Percentiles rank a stretch among this genome's conserved stretches.
These are phyloP conservation scores for Shinisaurus crocodilurus DNA, from an alignment of 2,113 vertebrate genomes.

Conservation along the genomic window DNA sequence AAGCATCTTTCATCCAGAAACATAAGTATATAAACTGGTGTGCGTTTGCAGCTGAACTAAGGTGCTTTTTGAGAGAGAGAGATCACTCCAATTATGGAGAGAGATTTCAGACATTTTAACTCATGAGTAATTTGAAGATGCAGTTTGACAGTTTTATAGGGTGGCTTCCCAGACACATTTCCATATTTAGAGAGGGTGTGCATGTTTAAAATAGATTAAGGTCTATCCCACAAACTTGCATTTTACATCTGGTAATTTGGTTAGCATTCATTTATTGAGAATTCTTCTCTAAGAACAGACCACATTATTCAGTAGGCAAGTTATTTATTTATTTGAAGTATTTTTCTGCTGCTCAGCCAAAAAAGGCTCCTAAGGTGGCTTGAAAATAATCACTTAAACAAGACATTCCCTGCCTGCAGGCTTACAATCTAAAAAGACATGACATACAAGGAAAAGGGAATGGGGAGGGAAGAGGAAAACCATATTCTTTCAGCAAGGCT, in stretches of 20 bases:
- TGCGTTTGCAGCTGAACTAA: background rate
- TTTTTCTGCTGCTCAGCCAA: too few relatives aligned
- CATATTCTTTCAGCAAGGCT: too few relatives aligned
- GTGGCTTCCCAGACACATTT: background rate
- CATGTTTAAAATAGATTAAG: background rate
- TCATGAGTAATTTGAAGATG: background rate
- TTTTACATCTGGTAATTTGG: background rate
- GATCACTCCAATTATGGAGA: background rate
- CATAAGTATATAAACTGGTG: slow-evolving; percentile 7
- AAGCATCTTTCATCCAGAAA: slow-evolving; percentile 18
- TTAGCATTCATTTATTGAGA: background rate
- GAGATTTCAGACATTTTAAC: background rate
- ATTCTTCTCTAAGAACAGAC: background rate
- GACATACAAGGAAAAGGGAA: too few relatives aligned
- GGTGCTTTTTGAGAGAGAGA: background rate
- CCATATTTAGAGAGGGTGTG: background rate
- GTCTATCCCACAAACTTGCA: background rate
- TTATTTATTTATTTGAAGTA: too few relatives aligned
- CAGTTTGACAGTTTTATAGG: background rate
- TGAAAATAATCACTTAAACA: too few relatives aligned
- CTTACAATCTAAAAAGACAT: too few relatives aligned
- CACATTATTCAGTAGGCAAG: background rate
- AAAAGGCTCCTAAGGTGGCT: too few relatives aligned
- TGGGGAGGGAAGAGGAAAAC: too few relatives aligned
- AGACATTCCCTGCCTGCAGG: too few relatives aligned